These are phyloP conservation scores for Pharmacophagus antenor DNA, from an alignment of 2,888 invertebrate species.

Conservation along the genomic window DNA sequence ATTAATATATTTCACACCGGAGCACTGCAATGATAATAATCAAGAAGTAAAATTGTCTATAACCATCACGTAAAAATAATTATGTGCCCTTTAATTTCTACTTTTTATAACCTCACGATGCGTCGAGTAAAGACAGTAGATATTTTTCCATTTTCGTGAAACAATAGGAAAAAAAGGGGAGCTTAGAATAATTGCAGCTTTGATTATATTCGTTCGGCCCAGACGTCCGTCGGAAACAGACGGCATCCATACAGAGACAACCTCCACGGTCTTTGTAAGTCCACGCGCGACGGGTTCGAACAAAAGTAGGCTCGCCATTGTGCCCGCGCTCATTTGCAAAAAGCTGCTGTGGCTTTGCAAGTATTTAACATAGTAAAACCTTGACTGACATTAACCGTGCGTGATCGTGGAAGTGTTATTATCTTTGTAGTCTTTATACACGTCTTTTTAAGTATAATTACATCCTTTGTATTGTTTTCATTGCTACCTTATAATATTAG, in stretches of 20 bases:
- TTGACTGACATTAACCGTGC: slow-evolving; percentile 16
- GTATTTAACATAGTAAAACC: slow-evolving; percentile 22
- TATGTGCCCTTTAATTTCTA: no score
- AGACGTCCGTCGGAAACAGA: slow-evolving; percentile 14
- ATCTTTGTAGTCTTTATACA: neutral
- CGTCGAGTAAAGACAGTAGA: no score
- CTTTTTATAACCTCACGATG: no score
- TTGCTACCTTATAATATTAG: neutral
- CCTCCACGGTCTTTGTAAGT: slow-evolving; percentile 10
- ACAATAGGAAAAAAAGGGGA: neutral
- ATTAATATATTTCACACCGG: no score
- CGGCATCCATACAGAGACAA: slow-evolving; percentile 8
- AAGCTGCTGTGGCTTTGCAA: slow-evolving; percentile 8
- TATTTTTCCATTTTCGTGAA: neutral
- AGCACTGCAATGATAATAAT: no score
- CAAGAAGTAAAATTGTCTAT: no score
- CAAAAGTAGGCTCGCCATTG: slow-evolving; percentile 24
- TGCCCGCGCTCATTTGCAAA: slow-evolving; percentile 26
- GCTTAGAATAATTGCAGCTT: slow-evolving; percentile 16
- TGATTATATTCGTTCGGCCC: slow-evolving; percentile 11
- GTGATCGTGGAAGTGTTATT: slow-evolving; percentile 7
- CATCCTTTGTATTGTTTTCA: neutral
- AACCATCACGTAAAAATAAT: no score
- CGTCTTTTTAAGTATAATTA: neutral
- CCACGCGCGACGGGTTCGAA: slow-evolving; percentile 13